A percentile compares a stretch with the other conserved stretches of the same genome.
Evolutionary conservation across 23 tunicate genomes (phyloP).

Genomic region (Trididemnum clinides): DNA sequence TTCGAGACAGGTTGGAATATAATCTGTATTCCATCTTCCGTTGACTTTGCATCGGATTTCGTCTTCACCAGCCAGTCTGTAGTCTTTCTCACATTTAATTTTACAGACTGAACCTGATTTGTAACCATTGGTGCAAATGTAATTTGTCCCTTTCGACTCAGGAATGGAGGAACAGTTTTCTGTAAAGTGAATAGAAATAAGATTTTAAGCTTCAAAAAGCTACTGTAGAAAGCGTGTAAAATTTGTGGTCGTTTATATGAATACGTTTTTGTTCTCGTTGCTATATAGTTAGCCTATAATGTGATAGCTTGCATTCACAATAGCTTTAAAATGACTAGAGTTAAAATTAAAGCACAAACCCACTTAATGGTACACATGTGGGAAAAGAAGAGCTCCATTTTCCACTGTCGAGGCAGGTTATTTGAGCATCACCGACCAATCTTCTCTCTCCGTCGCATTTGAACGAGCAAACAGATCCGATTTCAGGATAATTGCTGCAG

Average conservation of each 20-base stretch:
- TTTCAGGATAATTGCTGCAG: constrained; percentile 42
- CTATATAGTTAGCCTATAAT: no score
- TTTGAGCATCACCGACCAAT: constrained; percentile 13
- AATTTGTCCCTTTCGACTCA: constrained; percentile 5
- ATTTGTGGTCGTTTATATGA: no score
- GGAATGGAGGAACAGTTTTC: constrained; percentile 8
- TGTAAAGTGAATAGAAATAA: not conserved
- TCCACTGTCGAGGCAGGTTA: constrained; percentile 50
- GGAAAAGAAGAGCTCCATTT: constrained; percentile 47
- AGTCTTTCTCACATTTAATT: constrained; percentile 35
- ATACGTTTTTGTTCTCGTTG: no score
- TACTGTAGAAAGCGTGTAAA: no score
- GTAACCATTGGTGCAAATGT: constrained; percentile 34
- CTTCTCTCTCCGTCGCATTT: constrained; percentile 34
- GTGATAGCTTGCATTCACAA: no score
- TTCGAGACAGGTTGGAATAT: not conserved
- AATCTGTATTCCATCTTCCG: constrained; percentile 36
- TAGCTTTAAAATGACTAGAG: no score
- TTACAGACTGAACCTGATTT: constrained; percentile 34
- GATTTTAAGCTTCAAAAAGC: no score
- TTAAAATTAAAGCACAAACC: no score
- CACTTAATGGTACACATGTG: constrained; percentile 25
- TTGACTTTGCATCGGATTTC: not conserved
- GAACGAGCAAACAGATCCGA: constrained; percentile 54
- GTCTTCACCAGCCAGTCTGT: not conserved